phyloP scores from a whole-genome alignment of 2,113 vertebrate genomes.

The Bubo scandiacus region DNA sequence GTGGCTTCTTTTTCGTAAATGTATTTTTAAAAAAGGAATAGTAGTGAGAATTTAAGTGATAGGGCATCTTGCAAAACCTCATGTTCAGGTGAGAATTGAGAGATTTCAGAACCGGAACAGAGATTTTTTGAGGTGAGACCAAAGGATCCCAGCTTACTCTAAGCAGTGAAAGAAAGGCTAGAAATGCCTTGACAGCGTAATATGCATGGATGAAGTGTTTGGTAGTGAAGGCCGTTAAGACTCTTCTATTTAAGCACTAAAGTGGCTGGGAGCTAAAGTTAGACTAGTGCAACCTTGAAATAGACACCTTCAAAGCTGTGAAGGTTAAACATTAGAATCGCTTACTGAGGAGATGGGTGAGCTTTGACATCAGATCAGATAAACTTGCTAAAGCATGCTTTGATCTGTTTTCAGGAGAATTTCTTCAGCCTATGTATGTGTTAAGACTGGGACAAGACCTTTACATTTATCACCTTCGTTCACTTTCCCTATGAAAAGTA shows the following conservation, averaged over 20 bases:
- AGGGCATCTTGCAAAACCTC: background rate
- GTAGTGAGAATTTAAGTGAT: background rate
- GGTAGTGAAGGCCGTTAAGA: background rate
- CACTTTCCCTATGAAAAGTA: background rate
- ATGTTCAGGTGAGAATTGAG: background rate
- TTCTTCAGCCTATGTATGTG: background rate
- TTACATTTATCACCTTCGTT: background rate
- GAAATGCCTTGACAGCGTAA: background rate
- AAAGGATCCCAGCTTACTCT: background rate
- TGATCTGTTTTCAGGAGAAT: background rate
- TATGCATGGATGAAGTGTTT: background rate
- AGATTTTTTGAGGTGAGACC: background rate
- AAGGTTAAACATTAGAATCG: background rate
- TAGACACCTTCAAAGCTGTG: background rate
- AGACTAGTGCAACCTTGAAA: background rate
- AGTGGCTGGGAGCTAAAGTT: background rate
- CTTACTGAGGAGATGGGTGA: background rate
- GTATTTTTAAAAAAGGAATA: background rate
- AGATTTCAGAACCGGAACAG: background rate
- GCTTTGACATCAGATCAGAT: background rate
- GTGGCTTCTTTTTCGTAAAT: background rate
- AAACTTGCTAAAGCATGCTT: background rate
- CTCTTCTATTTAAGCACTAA: background rate
- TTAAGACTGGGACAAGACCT: background rate
- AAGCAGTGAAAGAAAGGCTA: background rate